Evolutionary conservation across 2,888 invertebrate species (phyloP).

Genomic region (Erebia epiphron): DNA sequence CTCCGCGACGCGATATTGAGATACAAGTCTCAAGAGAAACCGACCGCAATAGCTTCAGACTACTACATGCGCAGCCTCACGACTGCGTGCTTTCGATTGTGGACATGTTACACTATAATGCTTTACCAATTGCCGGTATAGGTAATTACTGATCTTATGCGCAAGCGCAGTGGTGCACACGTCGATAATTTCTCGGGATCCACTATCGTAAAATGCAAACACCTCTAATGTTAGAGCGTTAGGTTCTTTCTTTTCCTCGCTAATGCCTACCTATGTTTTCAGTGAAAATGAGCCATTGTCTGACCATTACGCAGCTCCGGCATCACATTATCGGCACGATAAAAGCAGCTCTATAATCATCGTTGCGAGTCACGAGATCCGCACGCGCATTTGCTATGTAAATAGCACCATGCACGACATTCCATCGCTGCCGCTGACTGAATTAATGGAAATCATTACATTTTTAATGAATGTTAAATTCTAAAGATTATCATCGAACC

Average conservation of each 20-base stretch:
- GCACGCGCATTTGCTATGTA: slow-evolving; percentile 64
- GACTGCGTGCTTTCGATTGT: slow-evolving; percentile 56
- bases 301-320: slow-evolving; percentile 64
- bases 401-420: slow-evolving; percentile 67
- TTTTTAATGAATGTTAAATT: slow-evolving; percentile 37
- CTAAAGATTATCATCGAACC: slow-evolving; percentile 7
- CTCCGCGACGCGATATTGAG: slow-evolving; percentile 68
- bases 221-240: slow-evolving; percentile 47
- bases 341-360: slow-evolving; percentile 68
- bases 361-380: slow-evolving; percentile 66
- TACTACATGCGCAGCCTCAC: slow-evolving; percentile 46
- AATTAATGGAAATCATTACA: slow-evolving; percentile 53
- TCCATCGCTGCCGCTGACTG: slow-evolving; percentile 44
- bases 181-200: slow-evolving; percentile 36
- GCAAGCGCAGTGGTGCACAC: slow-evolving; percentile 31
- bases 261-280: slow-evolving; percentile 56
- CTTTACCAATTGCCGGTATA: slow-evolving; percentile 40
- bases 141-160: slow-evolving; percentile 41
- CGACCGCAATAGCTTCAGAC: slow-evolving; percentile 69
- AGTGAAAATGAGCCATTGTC: slow-evolving; percentile 58
- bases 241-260: slow-evolving; percentile 60
- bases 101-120: slow-evolving; percentile 43
- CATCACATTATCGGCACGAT: slow-evolving; percentile 68
- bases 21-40: slow-evolving; percentile 76
- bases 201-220: slow-evolving; percentile 41